Conservation (phyloP, 2,113 vertebrate species). For the Megaceryle maxima region DNA sequence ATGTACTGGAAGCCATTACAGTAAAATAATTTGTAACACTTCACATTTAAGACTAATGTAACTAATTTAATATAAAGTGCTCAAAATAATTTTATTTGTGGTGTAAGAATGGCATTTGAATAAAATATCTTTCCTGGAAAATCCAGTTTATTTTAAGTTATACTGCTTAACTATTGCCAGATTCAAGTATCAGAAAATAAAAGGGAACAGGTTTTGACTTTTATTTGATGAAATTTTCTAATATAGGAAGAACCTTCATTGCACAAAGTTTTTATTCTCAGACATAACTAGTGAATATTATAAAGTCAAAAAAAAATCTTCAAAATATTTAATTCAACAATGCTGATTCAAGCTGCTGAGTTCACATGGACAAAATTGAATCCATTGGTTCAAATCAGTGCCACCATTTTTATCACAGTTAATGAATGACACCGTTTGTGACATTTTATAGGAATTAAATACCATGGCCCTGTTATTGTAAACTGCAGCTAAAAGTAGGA, state of each 20-base stretch:
- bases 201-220: neutral
- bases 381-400: neutral
- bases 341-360: neutral
- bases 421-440: neutral
- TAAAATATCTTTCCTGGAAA: neutral
- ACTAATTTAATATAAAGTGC: neutral
- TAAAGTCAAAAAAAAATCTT: neutral
- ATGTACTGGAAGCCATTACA: neutral
- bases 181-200: neutral
- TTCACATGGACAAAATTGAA: neutral
- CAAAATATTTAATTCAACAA: neutral
- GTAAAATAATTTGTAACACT: neutral
- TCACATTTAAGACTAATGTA: neutral
- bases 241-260: neutral
- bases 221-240: neutral
- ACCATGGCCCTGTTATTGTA: neutral
- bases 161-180: neutral
- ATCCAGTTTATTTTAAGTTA: neutral
- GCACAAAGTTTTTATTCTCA: neutral
- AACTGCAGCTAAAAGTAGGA: slow-evolving; percentile 33
- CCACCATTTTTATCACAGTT: neutral
- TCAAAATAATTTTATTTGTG: neutral
- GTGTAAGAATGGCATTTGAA: neutral
- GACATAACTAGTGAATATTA: neutral
- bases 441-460: neutral